phyloP scores from a whole-genome alignment of 2,113 vertebrate genomes.

The Megalops atlanticus region DNA sequence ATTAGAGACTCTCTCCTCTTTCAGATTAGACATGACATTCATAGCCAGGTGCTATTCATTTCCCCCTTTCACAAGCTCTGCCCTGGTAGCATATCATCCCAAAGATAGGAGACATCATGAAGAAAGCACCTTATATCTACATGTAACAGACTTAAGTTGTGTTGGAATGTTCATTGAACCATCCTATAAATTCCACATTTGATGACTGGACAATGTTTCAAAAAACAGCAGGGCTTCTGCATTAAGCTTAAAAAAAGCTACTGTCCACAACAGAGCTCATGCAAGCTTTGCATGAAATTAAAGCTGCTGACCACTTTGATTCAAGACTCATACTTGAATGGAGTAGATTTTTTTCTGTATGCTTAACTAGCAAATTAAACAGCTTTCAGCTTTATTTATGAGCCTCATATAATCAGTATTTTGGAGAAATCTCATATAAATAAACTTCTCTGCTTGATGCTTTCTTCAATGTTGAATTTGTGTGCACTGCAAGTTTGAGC shows the following conservation, averaged over 20 bases:
- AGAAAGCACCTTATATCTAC: slow-evolving; percentile 11
- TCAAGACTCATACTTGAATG: too few species aligned
- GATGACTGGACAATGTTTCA: background rate
- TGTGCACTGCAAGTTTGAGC: slow-evolving; percentile 32
- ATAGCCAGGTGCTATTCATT: slow-evolving; percentile 49
- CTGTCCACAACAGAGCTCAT: background rate
- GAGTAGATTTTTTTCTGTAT: too few species aligned
- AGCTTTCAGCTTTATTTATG: slow-evolving; percentile 55
- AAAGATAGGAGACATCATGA: too few species aligned
- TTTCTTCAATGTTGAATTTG: slow-evolving; percentile 44
- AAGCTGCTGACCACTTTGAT: too few species aligned
- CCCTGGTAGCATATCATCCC: slow-evolving; percentile 37
- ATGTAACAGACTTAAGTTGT: slow-evolving; percentile 24
- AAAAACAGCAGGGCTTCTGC: background rate
- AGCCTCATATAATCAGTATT: slow-evolving; percentile 57
- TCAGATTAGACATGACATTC: slow-evolving; percentile 33
- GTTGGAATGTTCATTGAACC: background rate
- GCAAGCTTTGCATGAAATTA: too few species aligned
- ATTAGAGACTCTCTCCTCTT: slow-evolving; percentile 30
- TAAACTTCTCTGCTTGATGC: too few species aligned
- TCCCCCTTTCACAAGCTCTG: slow-evolving; percentile 39
- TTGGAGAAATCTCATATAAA: too few species aligned
- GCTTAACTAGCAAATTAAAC: slow-evolving; percentile 52
- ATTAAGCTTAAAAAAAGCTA: background rate
- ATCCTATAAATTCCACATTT: background rate